Conservation (phyloP, 2,113 vertebrate genomes). For the Brevimyrus niger region DNA sequence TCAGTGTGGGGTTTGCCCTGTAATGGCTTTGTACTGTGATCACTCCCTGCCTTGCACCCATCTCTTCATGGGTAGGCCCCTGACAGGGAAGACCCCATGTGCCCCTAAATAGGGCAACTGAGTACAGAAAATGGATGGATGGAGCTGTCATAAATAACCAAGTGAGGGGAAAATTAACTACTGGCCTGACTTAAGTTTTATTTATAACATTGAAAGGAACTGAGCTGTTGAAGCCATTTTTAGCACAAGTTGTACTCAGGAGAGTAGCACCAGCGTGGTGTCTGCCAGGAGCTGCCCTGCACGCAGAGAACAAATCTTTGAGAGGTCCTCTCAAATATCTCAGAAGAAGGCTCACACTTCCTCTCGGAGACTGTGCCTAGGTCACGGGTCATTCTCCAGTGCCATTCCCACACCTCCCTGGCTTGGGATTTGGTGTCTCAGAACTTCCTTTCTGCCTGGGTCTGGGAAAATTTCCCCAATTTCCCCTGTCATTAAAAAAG, state of each 20-base stretch:
- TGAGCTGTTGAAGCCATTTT: neutral
- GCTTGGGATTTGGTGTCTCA: neutral
- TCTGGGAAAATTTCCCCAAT: neutral
- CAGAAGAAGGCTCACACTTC: slow-evolving; percentile 4
- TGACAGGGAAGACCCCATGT: neutral
- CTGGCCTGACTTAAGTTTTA: neutral
- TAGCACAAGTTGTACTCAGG: neutral
- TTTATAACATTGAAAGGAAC: neutral
- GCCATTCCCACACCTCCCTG: neutral
- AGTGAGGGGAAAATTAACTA: neutral
- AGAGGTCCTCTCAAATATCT: neutral
- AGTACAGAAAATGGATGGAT: neutral
- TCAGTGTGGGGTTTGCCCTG: neutral
- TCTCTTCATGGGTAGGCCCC: neutral
- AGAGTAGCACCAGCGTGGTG: neutral
- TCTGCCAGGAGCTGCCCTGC: neutral
- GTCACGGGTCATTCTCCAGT: neutral
- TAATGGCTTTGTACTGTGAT: neutral
- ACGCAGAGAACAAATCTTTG: neutral
- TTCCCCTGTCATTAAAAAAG: neutral
- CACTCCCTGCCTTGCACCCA: neutral
- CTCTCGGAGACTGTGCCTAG: neutral
- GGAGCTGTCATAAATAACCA: neutral
- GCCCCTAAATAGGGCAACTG: neutral
- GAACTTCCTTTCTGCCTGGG: slow-evolving; percentile 1